Base-by-base conservation (phyloP, 37 sponge, comb jelly and placozoan species). In the Chondrilla cf. caribensis region DNA sequence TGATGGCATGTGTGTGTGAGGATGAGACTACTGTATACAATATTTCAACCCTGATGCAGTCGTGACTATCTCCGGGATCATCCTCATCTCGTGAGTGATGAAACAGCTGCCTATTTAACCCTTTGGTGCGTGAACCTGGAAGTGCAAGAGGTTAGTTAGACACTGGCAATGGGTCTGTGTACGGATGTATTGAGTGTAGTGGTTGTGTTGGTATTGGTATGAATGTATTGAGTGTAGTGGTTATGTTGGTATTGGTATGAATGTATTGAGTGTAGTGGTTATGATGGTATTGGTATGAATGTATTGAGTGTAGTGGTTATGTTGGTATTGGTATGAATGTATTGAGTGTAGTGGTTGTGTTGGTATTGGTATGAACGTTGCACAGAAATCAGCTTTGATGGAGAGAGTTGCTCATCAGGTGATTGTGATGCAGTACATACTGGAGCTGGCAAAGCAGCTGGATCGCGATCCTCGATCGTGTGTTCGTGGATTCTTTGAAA, bases 341-440 rank as follows among this genome's bases (percentile, higher is more conserved):
- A n/a, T 5, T 62, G 29, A 19, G 51, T 62, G 29, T 6, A 62
- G 64, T 29, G 29, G 8, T 19, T 62, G 64, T 62, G 64, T 62
- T 62, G 64, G 25, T 62, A 19, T 4, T 62, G 25, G 22, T 6
- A 28, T 62, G 25, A 7, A 9, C 15, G 64, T 62, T 62, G 64
- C 64, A 19, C 22, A 96, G 95, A 95, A 95, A 81, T 83, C 82
- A 81, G 81, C 90, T 17, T 82, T 98, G 79, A 95, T 98, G 98
- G 78, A 87, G 83, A 82, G 86, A 58, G 99, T 98, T 44, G 92
- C 99, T n/a, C 92, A 90, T 44, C 99, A 98, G 81, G 88, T 93
- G 3, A 94, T 98, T 17, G 91, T 94, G 37, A 92, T 98, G 91
- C 97, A 98, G 86, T 98, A 96, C 88, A 90, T 98, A 33, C 85